Percentiles rank a stretch among this genome's conserved stretches.
These are phyloP conservation scores for Standfussiana lucernea DNA, from an alignment of 2,888 invertebrate species.

Conservation along the genomic window DNA sequence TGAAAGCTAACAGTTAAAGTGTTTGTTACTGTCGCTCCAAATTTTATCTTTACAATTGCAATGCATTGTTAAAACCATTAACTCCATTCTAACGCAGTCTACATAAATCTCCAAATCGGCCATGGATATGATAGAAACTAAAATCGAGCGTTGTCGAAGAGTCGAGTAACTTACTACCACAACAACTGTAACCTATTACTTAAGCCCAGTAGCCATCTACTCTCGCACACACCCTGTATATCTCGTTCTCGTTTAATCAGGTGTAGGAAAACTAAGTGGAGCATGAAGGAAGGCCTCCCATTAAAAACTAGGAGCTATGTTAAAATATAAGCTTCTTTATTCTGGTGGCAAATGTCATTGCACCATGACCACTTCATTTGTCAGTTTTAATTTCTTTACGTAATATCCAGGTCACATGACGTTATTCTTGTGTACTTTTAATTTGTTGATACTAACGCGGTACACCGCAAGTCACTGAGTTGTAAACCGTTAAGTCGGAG, in stretches of 20 bases:
- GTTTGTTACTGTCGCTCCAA: too few species aligned
- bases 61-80: not conserved
- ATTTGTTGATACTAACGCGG: conserved; percentile 55
- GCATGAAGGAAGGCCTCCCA: conserved; percentile 51
- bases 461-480: conserved; percentile 63
- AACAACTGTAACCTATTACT: not conserved
- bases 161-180: not conserved
- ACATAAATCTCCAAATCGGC: not conserved
- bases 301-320: conserved; percentile 22
- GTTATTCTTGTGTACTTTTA: conserved; percentile 50
- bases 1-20: not conserved
- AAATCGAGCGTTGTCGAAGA: not conserved
- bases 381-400: conserved; percentile 17
- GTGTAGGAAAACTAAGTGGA: conserved; percentile 60
- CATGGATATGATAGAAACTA: not conserved
- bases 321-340: conserved; percentile 13
- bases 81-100: not conserved
- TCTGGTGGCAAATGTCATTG: conserved; percentile 17
- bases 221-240: conserved; percentile 17
- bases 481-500: conserved; percentile 71
- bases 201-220: not conserved
- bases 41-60: not conserved
- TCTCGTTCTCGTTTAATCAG: conserved; percentile 47
- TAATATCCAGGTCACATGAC: conserved; percentile 37
- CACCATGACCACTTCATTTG: conserved; percentile 29